Evolutionary conservation across 2,888 invertebrate species (phyloP).

Genomic region (Hemithea aestivaria): DNA sequence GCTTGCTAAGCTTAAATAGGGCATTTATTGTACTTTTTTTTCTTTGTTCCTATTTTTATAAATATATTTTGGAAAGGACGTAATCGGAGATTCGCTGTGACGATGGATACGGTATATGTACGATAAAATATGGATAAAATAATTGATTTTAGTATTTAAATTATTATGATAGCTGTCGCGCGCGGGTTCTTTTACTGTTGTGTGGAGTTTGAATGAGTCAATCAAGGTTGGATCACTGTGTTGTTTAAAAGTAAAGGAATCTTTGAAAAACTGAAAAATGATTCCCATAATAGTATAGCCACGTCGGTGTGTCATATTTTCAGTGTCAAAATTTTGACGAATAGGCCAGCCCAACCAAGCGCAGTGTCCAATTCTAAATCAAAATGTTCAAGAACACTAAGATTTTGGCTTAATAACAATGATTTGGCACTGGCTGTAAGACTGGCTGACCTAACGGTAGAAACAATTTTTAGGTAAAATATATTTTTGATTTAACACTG

Average conservation of each 20-base stretch:
- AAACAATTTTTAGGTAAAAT: too few species aligned
- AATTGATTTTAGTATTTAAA: constrained; percentile 38
- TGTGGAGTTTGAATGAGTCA: neutral
- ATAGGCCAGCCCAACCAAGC: too few species aligned
- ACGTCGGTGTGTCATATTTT: too few species aligned
- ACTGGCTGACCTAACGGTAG: too few species aligned
- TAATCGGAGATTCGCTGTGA: constrained; percentile 18
- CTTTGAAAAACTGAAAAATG: too few species aligned
- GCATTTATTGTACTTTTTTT: constrained; percentile 32
- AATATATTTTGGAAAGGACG: constrained; percentile 37
- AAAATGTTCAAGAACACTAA: too few species aligned
- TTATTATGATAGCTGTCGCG: constrained; percentile 32
- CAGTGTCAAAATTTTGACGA: too few species aligned
- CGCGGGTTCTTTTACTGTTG: constrained; percentile 18
- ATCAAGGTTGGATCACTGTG: constrained; percentile 1
- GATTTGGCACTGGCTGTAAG: too few species aligned
- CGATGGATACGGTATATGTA: constrained; percentile 25
- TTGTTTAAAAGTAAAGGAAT: neutral
- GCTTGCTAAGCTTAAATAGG: constrained; percentile 34
- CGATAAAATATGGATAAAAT: constrained; percentile 17
- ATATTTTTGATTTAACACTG: too few species aligned
- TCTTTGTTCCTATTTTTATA: constrained; percentile 38
- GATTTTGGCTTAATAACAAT: too few species aligned
- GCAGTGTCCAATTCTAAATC: too few species aligned
- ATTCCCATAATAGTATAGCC: too few species aligned